Evolutionary conservation across 1,140 invertebrate genomes (phyloP).

Genomic region (Ceratoteleas bidentatus): DNA sequence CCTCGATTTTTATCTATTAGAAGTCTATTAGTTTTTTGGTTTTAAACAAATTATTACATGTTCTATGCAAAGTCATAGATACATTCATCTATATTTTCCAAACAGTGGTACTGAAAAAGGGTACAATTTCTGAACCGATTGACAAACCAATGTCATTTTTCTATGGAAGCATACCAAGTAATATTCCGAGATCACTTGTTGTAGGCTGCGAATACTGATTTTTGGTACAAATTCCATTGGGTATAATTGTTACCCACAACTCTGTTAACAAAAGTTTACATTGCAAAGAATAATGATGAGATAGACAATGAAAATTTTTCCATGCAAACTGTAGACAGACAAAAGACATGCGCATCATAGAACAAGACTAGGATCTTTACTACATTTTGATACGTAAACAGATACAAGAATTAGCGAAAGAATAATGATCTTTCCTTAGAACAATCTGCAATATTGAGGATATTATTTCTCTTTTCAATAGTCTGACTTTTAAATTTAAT

Average conservation of each 20-base stretch:
- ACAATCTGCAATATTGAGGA: too few species aligned
- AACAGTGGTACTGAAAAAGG: too few species aligned
- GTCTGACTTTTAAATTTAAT: too few species aligned
- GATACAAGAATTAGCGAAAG: too few species aligned
- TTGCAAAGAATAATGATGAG: not conserved
- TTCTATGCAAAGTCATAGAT: too few species aligned
- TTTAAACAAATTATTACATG: too few species aligned
- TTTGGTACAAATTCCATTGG: constrained; percentile 61
- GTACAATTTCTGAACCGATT: not conserved
- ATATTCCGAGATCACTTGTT: constrained; percentile 11
- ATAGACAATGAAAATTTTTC: constrained; percentile 4
- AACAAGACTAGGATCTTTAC: too few species aligned
- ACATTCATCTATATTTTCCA: too few species aligned
- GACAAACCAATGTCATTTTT: constrained; percentile 24
- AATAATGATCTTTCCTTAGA: too few species aligned
- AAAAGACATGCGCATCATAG: not conserved
- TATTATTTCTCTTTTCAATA: too few species aligned
- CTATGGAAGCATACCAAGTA: constrained; percentile 6
- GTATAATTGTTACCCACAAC: constrained; percentile 46
- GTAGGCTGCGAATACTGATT: constrained; percentile 40
- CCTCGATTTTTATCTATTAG: not conserved
- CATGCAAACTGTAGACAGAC: constrained; percentile 17
- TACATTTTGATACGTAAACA: too few species aligned
- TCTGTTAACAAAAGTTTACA: constrained; percentile 26
- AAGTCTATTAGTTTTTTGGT: too few species aligned